A percentile compares a stretch with the other conserved stretches of the same genome.
Conservation (phyloP, 2,888 invertebrate species). For the Eupelmus urozonus region DNA sequence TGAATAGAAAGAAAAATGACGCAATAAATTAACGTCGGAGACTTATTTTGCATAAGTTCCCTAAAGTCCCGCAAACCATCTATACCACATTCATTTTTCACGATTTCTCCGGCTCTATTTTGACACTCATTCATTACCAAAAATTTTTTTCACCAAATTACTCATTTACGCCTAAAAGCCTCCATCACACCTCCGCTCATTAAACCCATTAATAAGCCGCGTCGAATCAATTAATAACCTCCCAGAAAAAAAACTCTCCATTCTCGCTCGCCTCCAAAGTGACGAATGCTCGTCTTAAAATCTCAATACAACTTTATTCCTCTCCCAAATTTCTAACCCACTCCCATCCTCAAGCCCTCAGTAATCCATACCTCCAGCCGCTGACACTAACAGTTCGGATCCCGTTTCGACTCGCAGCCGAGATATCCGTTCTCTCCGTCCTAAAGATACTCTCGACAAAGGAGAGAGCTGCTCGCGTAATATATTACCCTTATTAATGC, state of each 20-base stretch:
- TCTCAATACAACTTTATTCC: conserved; percentile 25
- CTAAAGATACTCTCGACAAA: conserved; percentile 69
- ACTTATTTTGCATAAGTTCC: too few species aligned
- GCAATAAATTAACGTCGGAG: too few species aligned
- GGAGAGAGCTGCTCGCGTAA: conserved; percentile 70
- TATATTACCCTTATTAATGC: conserved; percentile 76
- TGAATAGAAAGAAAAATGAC: neutral
- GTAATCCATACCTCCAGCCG: conserved; percentile 23
- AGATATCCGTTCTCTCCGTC: conserved; percentile 60
- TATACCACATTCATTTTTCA: neutral
- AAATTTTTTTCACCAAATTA: neutral
- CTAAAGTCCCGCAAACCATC: too few species aligned
- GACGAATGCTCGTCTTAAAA: conserved; percentile 22
- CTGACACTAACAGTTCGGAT: neutral
- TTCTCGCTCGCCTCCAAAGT: conserved; percentile 6
- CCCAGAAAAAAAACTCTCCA: conserved; percentile 1
- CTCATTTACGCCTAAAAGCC: neutral
- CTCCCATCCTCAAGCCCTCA: neutral
- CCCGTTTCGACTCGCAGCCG: neutral
- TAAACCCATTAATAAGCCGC: neutral
- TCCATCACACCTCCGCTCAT: neutral
- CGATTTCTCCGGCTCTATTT: neutral
- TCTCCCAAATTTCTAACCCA: conserved; percentile 35
- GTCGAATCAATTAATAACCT: conserved; percentile 26
- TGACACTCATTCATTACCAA: neutral